Base-by-base conservation (phyloP, 2,888 invertebrate species). In the Euclidia mi region DNA sequence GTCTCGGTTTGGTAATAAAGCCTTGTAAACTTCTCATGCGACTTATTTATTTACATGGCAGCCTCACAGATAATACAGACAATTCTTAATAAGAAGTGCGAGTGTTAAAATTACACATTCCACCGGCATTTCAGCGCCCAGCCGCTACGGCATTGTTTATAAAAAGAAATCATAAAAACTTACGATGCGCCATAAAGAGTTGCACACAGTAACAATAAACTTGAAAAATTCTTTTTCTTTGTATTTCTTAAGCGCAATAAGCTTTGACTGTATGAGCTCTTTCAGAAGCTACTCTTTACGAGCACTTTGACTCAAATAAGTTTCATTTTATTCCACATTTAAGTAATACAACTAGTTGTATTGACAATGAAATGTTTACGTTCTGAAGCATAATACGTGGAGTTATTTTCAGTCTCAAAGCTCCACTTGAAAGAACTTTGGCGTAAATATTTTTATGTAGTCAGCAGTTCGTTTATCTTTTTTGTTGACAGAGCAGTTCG, bases 161-260 rank as follows among this genome's bases (percentile, higher is more conserved):
- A 69, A 69, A 78, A 75, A 76, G 67, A 63, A 40, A 41, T 56
- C 53, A 79, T 82, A 80, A 82, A 81, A 82, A 67, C 67, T 71
- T 71, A 82, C 68, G 78, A 77, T 51, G 47, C 37, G 52, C 66
- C 57, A 76, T 81, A 77, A 79, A 77, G 74, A 65, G 52, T 56
- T 65, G 69, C 73, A 66, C 59, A 68, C 64, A 56, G 60, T 57
- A 62, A 71, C 66, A 67, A 58, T 74, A 74, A 77, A 77, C 58
- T 69, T 63, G 58, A 50, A 7, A 49, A 70, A 70, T 51, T 51
- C 66, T 62, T 63, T 74, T 62, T 40, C 52, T 52, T 46, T 60
- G 65, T 48, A 41, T 68, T 61, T 48, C 47, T 59, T 56, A 45
- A 45, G 47, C 43, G 61, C 42, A 61, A 66, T 71, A 64, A 65